Conservation (phyloP, 1,140 invertebrate genomes). For the Amyelois transitella region DNA sequence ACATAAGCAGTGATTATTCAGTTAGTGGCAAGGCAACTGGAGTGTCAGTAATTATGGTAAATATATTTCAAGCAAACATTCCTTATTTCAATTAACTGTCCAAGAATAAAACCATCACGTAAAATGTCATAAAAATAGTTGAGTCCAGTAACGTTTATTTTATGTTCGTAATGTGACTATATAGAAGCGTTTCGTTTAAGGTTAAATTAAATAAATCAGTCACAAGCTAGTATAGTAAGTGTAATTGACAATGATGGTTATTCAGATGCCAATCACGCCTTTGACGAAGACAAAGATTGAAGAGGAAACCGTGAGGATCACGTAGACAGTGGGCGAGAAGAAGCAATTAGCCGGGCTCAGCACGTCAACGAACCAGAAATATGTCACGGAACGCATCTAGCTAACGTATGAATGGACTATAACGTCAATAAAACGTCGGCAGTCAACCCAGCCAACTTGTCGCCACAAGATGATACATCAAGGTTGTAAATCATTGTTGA, state of each 20-base stretch:
- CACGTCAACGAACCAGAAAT: constrained; percentile 54
- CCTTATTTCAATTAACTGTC: constrained; percentile 10
- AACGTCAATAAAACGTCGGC: constrained; percentile 21
- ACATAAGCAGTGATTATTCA: constrained; percentile 66
- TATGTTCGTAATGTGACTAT: no score
- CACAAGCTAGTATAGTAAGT: constrained; percentile 17
- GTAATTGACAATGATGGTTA: constrained; percentile 37
- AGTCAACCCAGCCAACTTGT: constrained; percentile 23
- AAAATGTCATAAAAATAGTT: no score
- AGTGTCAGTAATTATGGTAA: constrained; percentile 48
- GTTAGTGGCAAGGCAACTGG: constrained; percentile 70
- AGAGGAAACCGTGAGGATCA: constrained; percentile 42
- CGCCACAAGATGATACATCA: constrained; percentile 28
- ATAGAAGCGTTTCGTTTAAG: neutral
- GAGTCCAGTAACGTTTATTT: no score
- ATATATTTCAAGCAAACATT: constrained; percentile 61
- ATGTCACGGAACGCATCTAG: constrained; percentile 31
- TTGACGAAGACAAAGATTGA: constrained; percentile 32
- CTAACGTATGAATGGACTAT: constrained; percentile 37
- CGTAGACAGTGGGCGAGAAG: constrained; percentile 47
- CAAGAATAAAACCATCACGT: no score
- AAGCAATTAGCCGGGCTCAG: constrained; percentile 44
- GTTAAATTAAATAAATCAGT: constrained; percentile 37
- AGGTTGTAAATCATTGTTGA: constrained; percentile 20
- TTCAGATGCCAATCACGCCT: constrained; percentile 47